Percentiles rank a stretch among this genome's conserved stretches.
Conservation (phyloP, 2,797 vertebrate genomes). For the Scleropages formosus region DNA sequence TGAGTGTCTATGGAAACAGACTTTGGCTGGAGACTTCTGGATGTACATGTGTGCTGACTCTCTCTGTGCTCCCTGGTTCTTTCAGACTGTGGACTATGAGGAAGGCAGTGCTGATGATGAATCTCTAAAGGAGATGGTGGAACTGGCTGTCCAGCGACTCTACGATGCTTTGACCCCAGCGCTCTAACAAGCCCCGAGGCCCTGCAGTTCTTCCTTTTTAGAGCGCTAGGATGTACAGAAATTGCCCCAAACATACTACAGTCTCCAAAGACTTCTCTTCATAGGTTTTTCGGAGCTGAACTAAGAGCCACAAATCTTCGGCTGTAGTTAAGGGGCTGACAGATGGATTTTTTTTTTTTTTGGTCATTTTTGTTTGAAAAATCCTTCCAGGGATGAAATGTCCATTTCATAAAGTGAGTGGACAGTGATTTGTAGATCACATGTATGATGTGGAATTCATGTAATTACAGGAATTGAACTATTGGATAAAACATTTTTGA, state of each 20-base stretch:
- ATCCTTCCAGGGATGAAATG: neutral
- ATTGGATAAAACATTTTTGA: neutral
- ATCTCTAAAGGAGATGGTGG: slow-evolving; percentile 87
- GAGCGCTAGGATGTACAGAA: neutral
- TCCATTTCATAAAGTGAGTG: slow-evolving; percentile 12
- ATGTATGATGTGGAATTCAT: neutral
- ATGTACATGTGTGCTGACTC: neutral
- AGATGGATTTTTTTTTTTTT: neutral
- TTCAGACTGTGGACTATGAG: slow-evolving; percentile 78
- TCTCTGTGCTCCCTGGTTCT: slow-evolving; percentile 38
- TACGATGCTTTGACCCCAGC: slow-evolving; percentile 83
- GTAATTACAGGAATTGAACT: neutral
- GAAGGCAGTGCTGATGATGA: slow-evolving; percentile 84
- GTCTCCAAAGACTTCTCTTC: neutral
- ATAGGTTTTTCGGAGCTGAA: neutral
- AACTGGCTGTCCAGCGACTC: slow-evolving; percentile 84
- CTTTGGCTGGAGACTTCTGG: neutral
- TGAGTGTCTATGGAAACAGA: no score
- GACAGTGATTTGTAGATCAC: neutral
- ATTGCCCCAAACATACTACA: neutral
- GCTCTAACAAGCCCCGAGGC: slow-evolving; percentile 47
- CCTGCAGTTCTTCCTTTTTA: neutral
- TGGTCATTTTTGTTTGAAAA: neutral
- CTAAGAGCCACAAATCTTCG: neutral
- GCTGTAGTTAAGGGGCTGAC: neutral